Percentiles rank a stretch among this genome's conserved stretches.
phyloP scores from a whole-genome alignment of 1,140 invertebrate species.

The Aphelinus certus region DNA sequence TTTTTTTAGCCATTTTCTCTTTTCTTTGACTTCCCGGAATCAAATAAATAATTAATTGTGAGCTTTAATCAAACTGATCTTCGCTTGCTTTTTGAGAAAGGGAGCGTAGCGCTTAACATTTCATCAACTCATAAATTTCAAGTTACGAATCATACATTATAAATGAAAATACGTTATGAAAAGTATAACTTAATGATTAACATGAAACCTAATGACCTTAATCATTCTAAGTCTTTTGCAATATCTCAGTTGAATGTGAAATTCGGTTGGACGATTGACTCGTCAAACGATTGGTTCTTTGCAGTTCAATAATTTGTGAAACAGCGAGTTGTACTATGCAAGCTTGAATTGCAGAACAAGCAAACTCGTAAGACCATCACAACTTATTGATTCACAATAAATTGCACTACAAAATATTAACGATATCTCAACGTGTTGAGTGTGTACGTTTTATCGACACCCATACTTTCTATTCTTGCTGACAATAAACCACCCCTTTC shows the following conservation, averaged over 20 bases:
- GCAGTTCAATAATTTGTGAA: constrained; percentile 3
- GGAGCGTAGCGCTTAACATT: constrained; percentile 16
- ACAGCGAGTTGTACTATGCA: too few species aligned
- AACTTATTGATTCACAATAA: constrained; percentile 7
- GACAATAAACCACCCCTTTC: constrained; percentile 21
- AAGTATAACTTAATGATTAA: background rate
- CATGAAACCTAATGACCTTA: constrained; percentile 19
- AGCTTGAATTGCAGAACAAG: background rate
- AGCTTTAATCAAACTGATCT: too few species aligned
- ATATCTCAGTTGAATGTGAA: constrained; percentile 15
- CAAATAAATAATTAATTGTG: too few species aligned
- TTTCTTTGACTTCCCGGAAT: too few species aligned
- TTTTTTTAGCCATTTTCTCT: too few species aligned
- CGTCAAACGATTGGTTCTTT: background rate
- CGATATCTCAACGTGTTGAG: constrained; percentile 17
- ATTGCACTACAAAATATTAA: constrained; percentile 13
- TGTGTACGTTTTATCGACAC: constrained; percentile 22
- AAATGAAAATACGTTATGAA: too few species aligned
- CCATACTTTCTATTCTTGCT: constrained; percentile 5
- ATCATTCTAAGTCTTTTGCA: constrained; percentile 18
- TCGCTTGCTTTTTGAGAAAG: background rate
- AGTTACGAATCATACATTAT: too few species aligned
- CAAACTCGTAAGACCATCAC: background rate
- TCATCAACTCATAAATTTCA: constrained; percentile 35
- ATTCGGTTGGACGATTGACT: constrained; percentile 19